A percentile compares a stretch with the other conserved stretches of the same genome.
Evolutionary conservation across 1,140 invertebrate species (phyloP).

Genomic region (Colletes gigas): DNA sequence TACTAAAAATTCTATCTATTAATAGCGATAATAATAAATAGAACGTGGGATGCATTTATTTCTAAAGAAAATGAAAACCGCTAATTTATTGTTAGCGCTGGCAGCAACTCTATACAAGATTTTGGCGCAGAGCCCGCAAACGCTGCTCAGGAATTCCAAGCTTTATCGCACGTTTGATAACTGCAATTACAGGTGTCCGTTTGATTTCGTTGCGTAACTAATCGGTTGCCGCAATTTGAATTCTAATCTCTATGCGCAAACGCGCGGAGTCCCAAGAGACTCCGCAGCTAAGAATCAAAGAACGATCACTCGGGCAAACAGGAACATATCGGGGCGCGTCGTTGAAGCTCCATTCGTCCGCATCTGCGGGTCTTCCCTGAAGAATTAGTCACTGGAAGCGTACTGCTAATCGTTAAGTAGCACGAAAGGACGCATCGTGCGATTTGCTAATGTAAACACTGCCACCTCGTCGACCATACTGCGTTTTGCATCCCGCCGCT

Average conservation of each 20-base stretch:
- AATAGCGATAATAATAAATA: not conserved
- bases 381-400: constrained; percentile 45
- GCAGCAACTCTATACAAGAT: not conserved
- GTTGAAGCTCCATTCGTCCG: constrained; percentile 18
- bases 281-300: not conserved
- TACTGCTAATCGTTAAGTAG: constrained; percentile 20
- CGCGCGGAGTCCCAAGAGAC: not conserved
- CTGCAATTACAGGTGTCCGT: not conserved
- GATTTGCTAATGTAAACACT: constrained; percentile 26
- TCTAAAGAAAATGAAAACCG: constrained; percentile 4
- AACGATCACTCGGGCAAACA: constrained; percentile 16
- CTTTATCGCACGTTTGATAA: not conserved
- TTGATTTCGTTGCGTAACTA: not conserved
- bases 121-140: constrained; percentile 9
- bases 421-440: constrained; percentile 1
- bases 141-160: not conserved
- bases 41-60: constrained; percentile 14
- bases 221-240: not conserved
- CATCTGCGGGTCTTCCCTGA: constrained; percentile 31
- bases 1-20: too few relatives aligned
- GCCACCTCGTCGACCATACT: not conserved
- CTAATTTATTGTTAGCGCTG: constrained; percentile 40
- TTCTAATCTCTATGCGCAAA: not conserved
- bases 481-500: not conserved
- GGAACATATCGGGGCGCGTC: constrained; percentile 3